phyloP scores from a whole-genome alignment of 1,140 invertebrate genomes.

The Euura saliciscinereae region DNA sequence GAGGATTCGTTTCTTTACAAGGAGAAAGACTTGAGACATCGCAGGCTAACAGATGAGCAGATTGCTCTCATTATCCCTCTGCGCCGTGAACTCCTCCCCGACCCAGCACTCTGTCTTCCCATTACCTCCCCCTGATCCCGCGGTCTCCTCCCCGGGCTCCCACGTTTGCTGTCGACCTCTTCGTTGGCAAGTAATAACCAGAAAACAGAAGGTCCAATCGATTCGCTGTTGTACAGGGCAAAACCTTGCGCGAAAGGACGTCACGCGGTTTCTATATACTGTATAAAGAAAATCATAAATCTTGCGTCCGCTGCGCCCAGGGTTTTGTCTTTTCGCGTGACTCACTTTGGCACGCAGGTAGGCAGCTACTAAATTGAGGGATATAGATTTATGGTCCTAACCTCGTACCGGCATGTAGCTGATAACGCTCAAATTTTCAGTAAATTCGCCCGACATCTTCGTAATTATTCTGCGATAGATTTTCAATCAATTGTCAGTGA shows the following conservation, averaged over 20 bases:
- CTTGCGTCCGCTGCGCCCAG: no score
- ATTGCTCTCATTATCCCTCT: conserved; percentile 50
- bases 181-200: conserved; percentile 35
- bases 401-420: no score
- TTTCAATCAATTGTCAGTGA: no score
- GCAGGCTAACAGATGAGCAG: conserved; percentile 44
- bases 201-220: conserved; percentile 39
- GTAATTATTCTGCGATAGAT: no score
- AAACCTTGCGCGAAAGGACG: not conserved
- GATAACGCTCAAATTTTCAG: no score
- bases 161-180: conserved; percentile 8
- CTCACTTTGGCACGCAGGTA: no score
- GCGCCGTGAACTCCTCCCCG: conserved; percentile 36
- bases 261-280: no score
- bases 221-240: not conserved
- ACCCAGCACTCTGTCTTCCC: conserved; percentile 37
- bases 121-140: conserved; percentile 27
- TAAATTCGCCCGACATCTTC: no score
- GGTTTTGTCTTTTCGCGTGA: no score
- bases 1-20: conserved; percentile 24
- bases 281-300: no score
- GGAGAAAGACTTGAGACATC: conserved; percentile 36
- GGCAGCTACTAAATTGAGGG: no score
- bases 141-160: conserved; percentile 16
- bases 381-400: no score